Evolutionary conservation across 2,888 invertebrate species (phyloP).

Genomic region (Agriopis leucophaearia): DNA sequence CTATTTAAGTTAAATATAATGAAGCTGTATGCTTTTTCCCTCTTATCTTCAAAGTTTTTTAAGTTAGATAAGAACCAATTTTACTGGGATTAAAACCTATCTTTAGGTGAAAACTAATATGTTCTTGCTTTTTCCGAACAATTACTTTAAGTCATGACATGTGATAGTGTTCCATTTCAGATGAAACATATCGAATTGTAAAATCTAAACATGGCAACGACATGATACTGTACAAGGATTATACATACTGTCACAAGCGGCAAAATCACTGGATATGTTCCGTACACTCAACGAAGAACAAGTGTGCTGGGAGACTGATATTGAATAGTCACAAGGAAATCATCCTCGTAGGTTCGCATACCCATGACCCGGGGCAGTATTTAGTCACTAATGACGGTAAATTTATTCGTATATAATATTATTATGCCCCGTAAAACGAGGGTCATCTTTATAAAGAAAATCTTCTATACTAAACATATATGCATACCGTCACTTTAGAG

Average conservation of each 20-base stretch:
- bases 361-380: not conserved
- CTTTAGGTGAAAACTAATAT: no score
- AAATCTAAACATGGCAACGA: not conserved
- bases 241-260: not conserved
- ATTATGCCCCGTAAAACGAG: not conserved
- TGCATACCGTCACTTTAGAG: no score
- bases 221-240: not conserved
- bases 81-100: no score
- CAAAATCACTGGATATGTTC: not conserved
- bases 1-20: no score
- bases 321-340: not conserved
- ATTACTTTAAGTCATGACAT: not conserved
- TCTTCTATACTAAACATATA: no score
- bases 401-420: not conserved
- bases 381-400: not conserved
- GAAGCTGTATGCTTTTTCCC: no score
- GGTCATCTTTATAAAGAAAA: no score
- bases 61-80: no score
- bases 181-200: not conserved
- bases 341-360: not conserved
- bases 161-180: not conserved
- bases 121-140: not conserved
- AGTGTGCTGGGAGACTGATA: not conserved
- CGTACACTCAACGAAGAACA: not conserved
- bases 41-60: no score